Conservation (phyloP, 2,113 vertebrate species). For the Lepisosteus osseus region DNA sequence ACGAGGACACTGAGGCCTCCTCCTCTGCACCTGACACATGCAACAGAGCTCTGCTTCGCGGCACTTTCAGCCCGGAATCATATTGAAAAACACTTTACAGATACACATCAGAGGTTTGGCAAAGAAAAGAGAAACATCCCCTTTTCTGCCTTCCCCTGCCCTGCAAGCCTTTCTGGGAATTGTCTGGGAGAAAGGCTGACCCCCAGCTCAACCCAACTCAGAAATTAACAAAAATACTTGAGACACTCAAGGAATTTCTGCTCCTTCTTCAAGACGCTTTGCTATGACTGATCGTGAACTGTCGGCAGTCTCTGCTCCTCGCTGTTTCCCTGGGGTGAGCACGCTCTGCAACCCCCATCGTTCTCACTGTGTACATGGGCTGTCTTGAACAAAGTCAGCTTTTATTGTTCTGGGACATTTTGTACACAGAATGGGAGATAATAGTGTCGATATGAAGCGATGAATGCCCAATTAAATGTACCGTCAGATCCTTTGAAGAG, state of each 20-base stretch:
- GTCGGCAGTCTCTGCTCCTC: not conserved
- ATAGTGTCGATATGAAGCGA: no score
- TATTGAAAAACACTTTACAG: not conserved
- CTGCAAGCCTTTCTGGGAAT: constrained; percentile 1
- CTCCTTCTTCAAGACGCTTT: not conserved
- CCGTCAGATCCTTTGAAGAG: no score
- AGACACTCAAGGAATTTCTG: not conserved
- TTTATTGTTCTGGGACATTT: no score
- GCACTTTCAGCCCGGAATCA: not conserved
- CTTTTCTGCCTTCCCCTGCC: not conserved
- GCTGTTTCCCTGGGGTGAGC: not conserved
- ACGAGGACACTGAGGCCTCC: not conserved
- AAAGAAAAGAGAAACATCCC: not conserved
- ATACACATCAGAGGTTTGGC: not conserved
- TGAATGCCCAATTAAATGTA: no score
- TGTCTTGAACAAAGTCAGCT: no score
- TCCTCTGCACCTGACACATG: not conserved
- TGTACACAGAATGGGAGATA: no score
- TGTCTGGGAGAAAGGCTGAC: not conserved
- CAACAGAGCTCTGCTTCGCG: not conserved
- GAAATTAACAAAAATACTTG: not conserved
- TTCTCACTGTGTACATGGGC: no score
- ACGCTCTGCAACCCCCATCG: no score
- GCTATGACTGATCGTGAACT: not conserved
- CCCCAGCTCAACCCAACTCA: constrained; percentile 7